phyloP scores from a whole-genome alignment of 2,797 vertebrate species.

The Xenops minutus region DNA sequence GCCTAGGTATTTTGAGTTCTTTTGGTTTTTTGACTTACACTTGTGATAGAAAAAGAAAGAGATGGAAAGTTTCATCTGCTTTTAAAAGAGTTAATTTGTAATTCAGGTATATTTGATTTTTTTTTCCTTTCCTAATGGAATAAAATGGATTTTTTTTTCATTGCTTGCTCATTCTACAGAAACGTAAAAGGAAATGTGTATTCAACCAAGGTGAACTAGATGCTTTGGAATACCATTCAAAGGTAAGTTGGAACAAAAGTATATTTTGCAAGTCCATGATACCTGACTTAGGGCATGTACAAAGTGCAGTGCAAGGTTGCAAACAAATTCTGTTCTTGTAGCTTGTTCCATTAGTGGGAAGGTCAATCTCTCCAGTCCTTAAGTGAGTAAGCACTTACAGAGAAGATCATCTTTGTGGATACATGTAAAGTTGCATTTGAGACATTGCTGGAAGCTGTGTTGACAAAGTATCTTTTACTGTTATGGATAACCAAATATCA shows the following conservation, averaged over 20 bases:
- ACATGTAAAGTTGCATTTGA: not conserved
- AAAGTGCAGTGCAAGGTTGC: not conserved
- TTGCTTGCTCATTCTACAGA: conserved; percentile 72
- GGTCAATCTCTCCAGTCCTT: not conserved
- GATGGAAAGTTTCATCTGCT: not conserved
- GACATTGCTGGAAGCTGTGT: not conserved
- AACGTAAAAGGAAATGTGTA: conserved; percentile 82
- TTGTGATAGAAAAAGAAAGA: not conserved
- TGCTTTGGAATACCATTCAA: conserved; percentile 84
- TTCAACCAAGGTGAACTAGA: conserved; percentile 91
- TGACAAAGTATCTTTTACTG: not conserved
- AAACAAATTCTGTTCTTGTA: not conserved
- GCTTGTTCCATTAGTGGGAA: not conserved
- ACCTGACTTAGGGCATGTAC: accelerated
- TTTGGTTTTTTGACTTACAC: not conserved
- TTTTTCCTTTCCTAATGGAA: not conserved
- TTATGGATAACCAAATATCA: not conserved
- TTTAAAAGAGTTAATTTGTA: not conserved
- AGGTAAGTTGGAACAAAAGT: conserved; percentile 70
- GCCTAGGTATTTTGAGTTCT: not conserved
- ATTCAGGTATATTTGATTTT: not conserved
- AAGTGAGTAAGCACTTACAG: not conserved
- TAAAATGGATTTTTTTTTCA: not conserved
- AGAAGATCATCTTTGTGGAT: not conserved
- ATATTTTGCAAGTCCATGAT: not conserved